Evolutionary conservation across 2,113 vertebrate genomes (phyloP).

Genomic region (Aphelocoma coerulescens): DNA sequence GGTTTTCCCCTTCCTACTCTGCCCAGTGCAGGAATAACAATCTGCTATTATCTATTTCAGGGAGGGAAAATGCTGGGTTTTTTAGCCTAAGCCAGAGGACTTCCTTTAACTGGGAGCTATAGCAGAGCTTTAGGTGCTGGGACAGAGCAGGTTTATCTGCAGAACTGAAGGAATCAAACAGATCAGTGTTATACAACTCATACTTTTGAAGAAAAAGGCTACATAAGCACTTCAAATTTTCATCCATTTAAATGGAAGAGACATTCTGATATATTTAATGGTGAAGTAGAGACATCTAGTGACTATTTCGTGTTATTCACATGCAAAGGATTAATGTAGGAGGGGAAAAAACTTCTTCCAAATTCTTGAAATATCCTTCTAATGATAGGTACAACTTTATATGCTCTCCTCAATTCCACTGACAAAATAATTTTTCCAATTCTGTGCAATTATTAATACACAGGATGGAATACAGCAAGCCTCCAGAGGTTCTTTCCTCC

Average conservation of each 20-base stretch:
- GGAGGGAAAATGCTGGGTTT: neutral
- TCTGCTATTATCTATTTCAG: neutral
- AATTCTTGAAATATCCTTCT: neutral
- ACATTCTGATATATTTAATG: neutral
- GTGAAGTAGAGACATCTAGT: slow-evolving; percentile 6
- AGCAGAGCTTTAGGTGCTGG: neutral
- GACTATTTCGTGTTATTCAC: neutral
- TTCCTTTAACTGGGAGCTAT: neutral
- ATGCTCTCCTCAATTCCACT: neutral
- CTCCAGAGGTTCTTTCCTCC: neutral
- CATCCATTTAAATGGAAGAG: neutral
- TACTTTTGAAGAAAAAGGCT: neutral
- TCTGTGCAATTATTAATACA: neutral
- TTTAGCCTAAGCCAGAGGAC: neutral
- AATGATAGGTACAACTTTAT: neutral
- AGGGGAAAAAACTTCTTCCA: neutral
- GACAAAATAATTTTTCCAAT: neutral
- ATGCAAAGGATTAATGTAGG: neutral
- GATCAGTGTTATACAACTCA: neutral
- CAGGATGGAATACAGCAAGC: neutral
- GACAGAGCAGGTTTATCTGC: neutral
- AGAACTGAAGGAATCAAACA: neutral
- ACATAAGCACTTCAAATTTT: neutral
- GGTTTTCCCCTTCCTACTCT: neutral
- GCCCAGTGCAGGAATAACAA: neutral